A percentile compares a stretch with the other conserved stretches of the same genome.
These are phyloP conservation scores for Cydia amplana DNA, from an alignment of 1,140 invertebrate genomes.

Conservation along the genomic window DNA sequence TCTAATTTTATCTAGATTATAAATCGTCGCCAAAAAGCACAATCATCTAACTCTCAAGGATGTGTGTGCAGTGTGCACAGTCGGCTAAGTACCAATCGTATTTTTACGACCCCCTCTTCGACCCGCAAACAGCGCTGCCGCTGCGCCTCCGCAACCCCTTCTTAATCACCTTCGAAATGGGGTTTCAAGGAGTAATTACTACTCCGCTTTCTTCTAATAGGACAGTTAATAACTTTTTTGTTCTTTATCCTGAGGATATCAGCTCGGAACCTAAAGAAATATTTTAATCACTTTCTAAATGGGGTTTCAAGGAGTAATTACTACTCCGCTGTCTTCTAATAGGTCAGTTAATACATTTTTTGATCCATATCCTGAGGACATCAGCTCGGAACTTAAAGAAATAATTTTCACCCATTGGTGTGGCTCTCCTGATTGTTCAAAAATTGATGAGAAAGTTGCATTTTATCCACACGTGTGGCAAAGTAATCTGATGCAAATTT, in stretches of 20 bases:
- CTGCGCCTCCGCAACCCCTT: background rate
- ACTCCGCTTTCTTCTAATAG: background rate
- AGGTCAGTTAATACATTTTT: background rate
- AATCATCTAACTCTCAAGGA: too few relatives aligned
- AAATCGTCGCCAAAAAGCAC: too few relatives aligned
- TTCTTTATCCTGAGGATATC: background rate
- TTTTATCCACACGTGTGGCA: too few relatives aligned
- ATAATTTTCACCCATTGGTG: too few relatives aligned
- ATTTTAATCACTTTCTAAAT: background rate
- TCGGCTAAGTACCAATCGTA: too few relatives aligned
- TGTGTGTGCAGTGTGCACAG: too few relatives aligned
- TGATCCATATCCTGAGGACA: background rate
- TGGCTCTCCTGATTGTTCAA: too few relatives aligned
- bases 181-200: background rate
- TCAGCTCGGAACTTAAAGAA: background rate
- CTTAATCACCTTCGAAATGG: background rate
- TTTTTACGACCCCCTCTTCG: background rate
- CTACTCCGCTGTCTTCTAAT: background rate
- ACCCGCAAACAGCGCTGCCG: background rate
- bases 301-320: background rate
- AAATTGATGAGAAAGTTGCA: too few relatives aligned
- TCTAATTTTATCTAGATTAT: too few relatives aligned
- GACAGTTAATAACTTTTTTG: background rate
- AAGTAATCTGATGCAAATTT: too few relatives aligned
- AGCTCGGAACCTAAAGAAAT: background rate